Evolutionary conservation across 1,140 invertebrate genomes (phyloP), one percentile per base, ranked within the genome.

Genomic region (Stegodyphus dumicola): DNA sequence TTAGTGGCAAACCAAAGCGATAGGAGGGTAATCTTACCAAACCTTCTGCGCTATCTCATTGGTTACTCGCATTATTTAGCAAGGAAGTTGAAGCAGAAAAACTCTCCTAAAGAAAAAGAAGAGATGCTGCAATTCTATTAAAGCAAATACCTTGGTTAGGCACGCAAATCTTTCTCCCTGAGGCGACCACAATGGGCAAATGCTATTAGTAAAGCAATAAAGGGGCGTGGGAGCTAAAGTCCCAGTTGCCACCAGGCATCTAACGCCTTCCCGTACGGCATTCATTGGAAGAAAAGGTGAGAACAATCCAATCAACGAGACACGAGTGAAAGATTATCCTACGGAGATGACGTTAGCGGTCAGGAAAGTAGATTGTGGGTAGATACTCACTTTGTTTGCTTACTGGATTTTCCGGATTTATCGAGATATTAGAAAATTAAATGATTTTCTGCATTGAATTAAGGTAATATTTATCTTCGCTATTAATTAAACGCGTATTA

Each of bases 301-400:
- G 56, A 78, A 78, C 77, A 78, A 78, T 78, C 77, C 77, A 78
- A 78, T 78, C 77, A 78, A 66, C 77, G 51, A 9, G 11, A 18
- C 17, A 67, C 11, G 11, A 60, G 70, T 69, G 65, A 69, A 66
- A 69, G 66, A 78, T 78, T 78, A 78, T 60, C 48, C 54, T 66
- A 15, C 51, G 17, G 52, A 51, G 17, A 51, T 33, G 77, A 66
- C 18, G 51, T 69, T 78, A 78, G 77, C 54, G 64, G 77, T 78
- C 13, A 17, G 75, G 11, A 60, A 77, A 77, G 33, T 48, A 66
- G 75, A 49, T 49, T 18, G 13, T 77, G 17, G 60, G 66, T 51
- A 65, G 75, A 49, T 9, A 51, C 75, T 33, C 15, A 52, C 52
- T 10, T 49, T 51, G 49, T 53, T 17, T 52, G 5, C 15, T 7